Base-by-base conservation (phyloP, 1,140 invertebrate genomes). In the Drosophila pseudoananassae region DNA sequence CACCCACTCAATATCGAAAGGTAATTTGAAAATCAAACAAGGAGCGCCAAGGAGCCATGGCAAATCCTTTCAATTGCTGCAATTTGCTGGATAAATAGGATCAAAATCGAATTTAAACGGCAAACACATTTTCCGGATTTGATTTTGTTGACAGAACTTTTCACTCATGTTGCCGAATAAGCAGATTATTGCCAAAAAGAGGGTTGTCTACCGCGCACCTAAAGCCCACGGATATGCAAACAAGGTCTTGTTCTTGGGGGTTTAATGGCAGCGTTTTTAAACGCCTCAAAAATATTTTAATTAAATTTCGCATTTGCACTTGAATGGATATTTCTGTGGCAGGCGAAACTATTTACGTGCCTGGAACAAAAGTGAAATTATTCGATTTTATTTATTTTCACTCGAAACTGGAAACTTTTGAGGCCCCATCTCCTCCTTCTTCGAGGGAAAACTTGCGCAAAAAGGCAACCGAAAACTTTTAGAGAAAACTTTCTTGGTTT, bases 51-150 rank as follows among this genome's bases (percentile, higher is more conserved):
- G 66, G 57, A 36, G 65, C 56, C 64, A 54, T 43, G 57, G 78
- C 55, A 90, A 90, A 90, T 90, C 87, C 87, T 90, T 90, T 90
- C 87, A 90, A 90, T 90, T 87, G 87, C 87, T 75, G 76, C 87
- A 90, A 90, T 90, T 90, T 90, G 68, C 78, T 80, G 87, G 87
- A 90, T 90, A 90, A 90, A 90, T 88, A 87, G 87, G 87, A 90
- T 90, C 82, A 90, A 90, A 90, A 90, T 90, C 87, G 82, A 90
- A 90, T 90, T 90, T 90, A 90, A 90, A 90, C 64, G 82, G 87
- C 76, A 90, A 90, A 90, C 87, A 90, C 90, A 90, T 90, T 90
- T 83, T 85, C 68, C 73, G 53, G 83, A 87, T 82, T 85, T 87
- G 78, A 90, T 78, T 89, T 80, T 89, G 81, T 90, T 90, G 85